These are phyloP conservation scores for Eustalomyia histrio DNA, from an alignment of 2,888 invertebrate species.

Conservation along the genomic window DNA sequence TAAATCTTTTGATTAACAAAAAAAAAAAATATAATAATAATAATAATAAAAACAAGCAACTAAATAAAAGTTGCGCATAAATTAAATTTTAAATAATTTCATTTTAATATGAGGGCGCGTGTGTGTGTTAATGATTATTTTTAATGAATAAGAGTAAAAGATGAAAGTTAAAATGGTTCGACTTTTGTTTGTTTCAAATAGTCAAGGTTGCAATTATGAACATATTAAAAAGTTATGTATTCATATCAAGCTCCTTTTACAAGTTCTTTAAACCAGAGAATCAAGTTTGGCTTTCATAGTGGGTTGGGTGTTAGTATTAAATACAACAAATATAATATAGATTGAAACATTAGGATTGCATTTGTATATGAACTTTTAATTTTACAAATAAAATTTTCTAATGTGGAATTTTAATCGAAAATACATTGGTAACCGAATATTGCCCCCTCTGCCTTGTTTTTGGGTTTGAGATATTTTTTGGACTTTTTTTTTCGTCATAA, in stretches of 20 bases:
- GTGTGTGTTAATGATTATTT: conserved; percentile 1
- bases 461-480: too few species aligned
- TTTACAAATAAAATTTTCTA: too few species aligned
- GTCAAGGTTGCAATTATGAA: conserved; percentile 26
- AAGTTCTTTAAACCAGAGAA: conserved; percentile 42
- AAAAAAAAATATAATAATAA: conserved; percentile 1
- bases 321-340: too few species aligned
- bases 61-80: conserved; percentile 32
- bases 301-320: too few species aligned
- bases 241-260: background rate
- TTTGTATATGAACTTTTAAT: too few species aligned
- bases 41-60: conserved; percentile 48
- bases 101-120: background rate
- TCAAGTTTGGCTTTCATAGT: conserved; percentile 12
- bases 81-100: conserved; percentile 8
- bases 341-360: too few species aligned
- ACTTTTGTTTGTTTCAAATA: conserved; percentile 10
- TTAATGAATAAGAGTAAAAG: conserved; percentile 17
- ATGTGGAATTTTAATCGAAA: too few species aligned
- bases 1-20: conserved; percentile 55
- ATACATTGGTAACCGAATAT: too few species aligned
- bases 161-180: conserved; percentile 46
- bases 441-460: too few species aligned
- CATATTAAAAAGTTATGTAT: background rate
- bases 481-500: too few species aligned